Percentiles rank a stretch among this genome's conserved stretches.
Evolutionary conservation across 2,888 invertebrate genomes (phyloP).

Genomic region (Sminthurinus aureus): DNA sequence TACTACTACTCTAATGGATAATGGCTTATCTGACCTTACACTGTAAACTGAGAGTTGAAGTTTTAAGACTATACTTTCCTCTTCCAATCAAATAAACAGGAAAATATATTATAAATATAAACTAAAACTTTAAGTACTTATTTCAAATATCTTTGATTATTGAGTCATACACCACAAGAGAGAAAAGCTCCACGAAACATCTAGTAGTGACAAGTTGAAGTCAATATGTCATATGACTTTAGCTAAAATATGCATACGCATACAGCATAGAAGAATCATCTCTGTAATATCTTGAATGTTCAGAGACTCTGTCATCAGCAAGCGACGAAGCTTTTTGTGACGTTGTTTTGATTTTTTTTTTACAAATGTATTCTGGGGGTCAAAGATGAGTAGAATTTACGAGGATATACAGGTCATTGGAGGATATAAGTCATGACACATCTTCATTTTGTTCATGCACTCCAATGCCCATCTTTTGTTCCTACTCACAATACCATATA

Average conservation of each 20-base stretch:
- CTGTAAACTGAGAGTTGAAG: background rate
- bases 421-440: constrained; percentile 6
- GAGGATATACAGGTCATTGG: constrained; percentile 10
- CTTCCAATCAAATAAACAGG: background rate
- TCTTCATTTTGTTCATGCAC: background rate
- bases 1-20: no score
- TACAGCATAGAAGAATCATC: background rate
- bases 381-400: constrained; percentile 6
- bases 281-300: background rate
- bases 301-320: background rate
- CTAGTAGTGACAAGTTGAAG: no score
- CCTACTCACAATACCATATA: background rate
- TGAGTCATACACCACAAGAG: background rate
- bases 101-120: background rate
- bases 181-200: background rate
- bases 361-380: constrained; percentile 8
- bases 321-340: background rate
- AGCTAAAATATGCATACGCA: background rate
- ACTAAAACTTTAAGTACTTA: background rate
- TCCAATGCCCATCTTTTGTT: constrained; percentile 16
- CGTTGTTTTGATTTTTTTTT: background rate
- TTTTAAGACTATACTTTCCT: background rate
- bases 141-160: background rate
- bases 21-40: background rate
- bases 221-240: no score